These are phyloP conservation scores for Mola mola DNA, from an alignment of 2,113 vertebrate genomes.

Conservation along the genomic window DNA sequence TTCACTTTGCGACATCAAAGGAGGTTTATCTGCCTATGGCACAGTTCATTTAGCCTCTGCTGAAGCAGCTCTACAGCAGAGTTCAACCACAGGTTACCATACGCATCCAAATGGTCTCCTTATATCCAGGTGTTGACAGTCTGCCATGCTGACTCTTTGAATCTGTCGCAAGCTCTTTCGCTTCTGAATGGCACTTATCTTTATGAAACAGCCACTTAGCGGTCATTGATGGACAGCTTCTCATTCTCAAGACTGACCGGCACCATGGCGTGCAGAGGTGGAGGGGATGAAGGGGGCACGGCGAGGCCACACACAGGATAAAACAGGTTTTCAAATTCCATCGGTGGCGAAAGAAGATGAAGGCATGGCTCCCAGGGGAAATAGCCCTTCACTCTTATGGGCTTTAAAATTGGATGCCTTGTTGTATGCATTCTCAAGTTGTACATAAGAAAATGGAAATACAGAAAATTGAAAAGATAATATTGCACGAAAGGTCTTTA, in stretches of 20 bases:
- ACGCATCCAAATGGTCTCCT: conserved; percentile 10
- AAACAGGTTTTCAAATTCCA: conserved; percentile 30
- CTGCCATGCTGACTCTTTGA: conserved; percentile 46
- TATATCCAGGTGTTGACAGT: conserved; percentile 69
- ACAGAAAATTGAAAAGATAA: too few species aligned
- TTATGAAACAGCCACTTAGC: conserved; percentile 51
- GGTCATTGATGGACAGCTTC: conserved; percentile 21
- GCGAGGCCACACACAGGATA: neutral
- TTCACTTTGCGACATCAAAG: neutral
- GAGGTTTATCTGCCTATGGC: neutral
- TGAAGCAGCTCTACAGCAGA: conserved; percentile 5
- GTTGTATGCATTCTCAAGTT: too few species aligned
- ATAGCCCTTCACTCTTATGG: too few species aligned
- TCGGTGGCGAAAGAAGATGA: neutral
- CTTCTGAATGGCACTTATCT: conserved; percentile 41
- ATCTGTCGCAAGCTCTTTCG: conserved; percentile 25
- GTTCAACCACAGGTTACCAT: conserved; percentile 37
- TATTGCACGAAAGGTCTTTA: too few species aligned
- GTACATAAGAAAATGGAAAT: too few species aligned
- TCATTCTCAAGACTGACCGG: conserved; percentile 53
- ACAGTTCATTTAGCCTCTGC: conserved; percentile 1
- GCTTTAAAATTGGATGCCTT: too few species aligned
- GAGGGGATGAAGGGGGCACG: neutral
- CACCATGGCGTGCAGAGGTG: neutral
- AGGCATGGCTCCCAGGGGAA: neutral